Percentiles rank a stretch among this genome's conserved stretches.
Evolutionary conservation across 2,888 invertebrate species (phyloP).

Genomic region (Tiliacea citrago): DNA sequence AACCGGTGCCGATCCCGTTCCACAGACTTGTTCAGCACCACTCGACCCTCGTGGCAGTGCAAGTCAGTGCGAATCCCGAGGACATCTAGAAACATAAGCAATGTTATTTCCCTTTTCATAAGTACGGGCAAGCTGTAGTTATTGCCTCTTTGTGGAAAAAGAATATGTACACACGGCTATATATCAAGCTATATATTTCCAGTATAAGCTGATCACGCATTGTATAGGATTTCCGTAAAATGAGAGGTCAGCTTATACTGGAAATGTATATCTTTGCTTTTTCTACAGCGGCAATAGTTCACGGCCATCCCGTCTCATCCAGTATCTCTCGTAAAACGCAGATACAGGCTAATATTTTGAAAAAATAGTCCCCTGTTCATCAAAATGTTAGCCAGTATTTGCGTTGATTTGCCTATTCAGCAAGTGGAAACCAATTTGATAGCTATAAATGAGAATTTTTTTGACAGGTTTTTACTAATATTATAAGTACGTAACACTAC

Average conservation of each 20-base stretch:
- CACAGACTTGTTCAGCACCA: slow-evolving; percentile 75
- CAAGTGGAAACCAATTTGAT: not conserved
- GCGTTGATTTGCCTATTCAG: not conserved
- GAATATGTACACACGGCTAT: not conserved
- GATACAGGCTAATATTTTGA: not conserved
- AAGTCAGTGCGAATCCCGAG: slow-evolving; percentile 78
- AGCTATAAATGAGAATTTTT: not conserved
- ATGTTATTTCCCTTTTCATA: slow-evolving; percentile 15
- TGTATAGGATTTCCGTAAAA: no score
- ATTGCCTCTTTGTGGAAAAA: not conserved
- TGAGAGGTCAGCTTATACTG: no score
- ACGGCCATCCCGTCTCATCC: slow-evolving; percentile 26
- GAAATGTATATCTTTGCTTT: not conserved
- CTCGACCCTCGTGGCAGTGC: slow-evolving; percentile 75
- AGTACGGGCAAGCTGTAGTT: not conserved
- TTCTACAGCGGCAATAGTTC: slow-evolving; percentile 4
- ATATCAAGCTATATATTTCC: no score
- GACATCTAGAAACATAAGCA: slow-evolving; percentile 73
- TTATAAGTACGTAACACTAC: not conserved
- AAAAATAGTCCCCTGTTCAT: not conserved
- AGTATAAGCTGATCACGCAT: no score
- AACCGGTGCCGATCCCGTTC: slow-evolving; percentile 75
- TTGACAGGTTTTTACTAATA: not conserved
- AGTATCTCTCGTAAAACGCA: not conserved
- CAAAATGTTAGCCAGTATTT: not conserved